Conservation (phyloP, 1,140 invertebrate species). For the Eurosta solidaginis region DNA sequence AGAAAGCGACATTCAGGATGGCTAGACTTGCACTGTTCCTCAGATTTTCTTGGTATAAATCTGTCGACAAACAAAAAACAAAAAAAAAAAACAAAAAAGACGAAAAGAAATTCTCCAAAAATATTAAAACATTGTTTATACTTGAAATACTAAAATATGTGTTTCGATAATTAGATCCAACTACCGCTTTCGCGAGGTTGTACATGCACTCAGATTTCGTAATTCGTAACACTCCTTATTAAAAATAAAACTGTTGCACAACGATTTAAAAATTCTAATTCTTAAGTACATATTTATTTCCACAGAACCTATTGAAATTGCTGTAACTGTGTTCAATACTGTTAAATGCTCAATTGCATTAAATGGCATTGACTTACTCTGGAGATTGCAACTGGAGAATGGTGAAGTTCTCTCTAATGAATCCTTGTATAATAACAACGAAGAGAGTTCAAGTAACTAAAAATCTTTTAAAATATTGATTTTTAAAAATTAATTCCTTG, state of each 20-base stretch:
- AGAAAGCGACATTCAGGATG: too few species aligned
- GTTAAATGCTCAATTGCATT: slow-evolving; percentile 76
- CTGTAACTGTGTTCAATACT: slow-evolving; percentile 78
- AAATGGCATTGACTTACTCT: slow-evolving; percentile 77
- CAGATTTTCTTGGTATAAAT: too few species aligned
- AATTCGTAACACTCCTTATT: background rate
- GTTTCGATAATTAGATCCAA: too few species aligned
- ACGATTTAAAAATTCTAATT: background rate
- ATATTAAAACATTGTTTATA: too few species aligned
- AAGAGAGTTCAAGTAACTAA: slow-evolving; percentile 46
- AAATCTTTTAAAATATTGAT: background rate
- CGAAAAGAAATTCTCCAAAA: too few species aligned
- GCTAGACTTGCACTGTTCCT: too few species aligned
- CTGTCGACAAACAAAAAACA: too few species aligned
- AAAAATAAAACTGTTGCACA: background rate
- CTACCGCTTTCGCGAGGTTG: background rate
- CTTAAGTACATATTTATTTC: slow-evolving; percentile 38
- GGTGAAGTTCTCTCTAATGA: slow-evolving; percentile 58
- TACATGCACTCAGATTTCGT: background rate
- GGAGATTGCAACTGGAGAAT: slow-evolving; percentile 68
- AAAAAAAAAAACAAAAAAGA: too few species aligned
- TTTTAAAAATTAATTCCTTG: slow-evolving; percentile 31
- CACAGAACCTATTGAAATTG: slow-evolving; percentile 81
- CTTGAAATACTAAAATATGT: too few species aligned
- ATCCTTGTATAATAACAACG: slow-evolving; percentile 49